Evolutionary conservation across 1,140 invertebrate genomes (phyloP).

Genomic region (Ceratosolen solmsi): DNA sequence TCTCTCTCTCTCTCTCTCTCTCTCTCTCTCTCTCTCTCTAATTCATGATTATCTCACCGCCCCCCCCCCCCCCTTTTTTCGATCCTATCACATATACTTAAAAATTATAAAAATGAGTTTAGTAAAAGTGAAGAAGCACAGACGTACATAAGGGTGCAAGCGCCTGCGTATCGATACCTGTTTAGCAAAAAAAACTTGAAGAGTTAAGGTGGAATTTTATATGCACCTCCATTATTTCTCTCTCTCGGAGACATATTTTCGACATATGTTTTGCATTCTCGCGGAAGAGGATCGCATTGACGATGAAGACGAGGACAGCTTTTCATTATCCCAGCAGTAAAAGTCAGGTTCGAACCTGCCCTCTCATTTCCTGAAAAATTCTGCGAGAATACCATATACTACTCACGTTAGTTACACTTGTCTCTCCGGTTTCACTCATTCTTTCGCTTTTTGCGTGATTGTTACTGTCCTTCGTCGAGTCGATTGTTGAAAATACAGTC

Average conservation of each 20-base stretch:
- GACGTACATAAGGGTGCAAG: no score
- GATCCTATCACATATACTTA: no score
- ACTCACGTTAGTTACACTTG: neutral
- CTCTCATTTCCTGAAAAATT: constrained; percentile 7
- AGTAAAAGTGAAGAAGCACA: no score
- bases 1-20: no score
- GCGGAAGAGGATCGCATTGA: neutral
- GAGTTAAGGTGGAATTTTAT: neutral
- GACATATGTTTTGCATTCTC: constrained; percentile 48
- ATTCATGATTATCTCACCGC: no score
- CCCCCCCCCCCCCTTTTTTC: no score
- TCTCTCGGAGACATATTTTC: constrained; percentile 11
- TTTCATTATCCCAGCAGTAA: constrained; percentile 19
- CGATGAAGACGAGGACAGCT: neutral
- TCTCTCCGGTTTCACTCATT: neutral
- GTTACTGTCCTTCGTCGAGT: neutral
- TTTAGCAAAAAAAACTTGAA: no score
- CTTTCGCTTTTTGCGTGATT: neutral
- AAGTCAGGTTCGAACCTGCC: constrained; percentile 32
- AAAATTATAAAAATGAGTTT: no score
- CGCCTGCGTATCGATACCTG: no score
- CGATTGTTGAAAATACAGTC: constrained; percentile 20
- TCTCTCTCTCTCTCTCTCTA: no score
- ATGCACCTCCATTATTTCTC: neutral
- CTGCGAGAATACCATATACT: neutral